Conservation (phyloP, 2,797 vertebrate genomes). For the Lutjanus campechanus region DNA sequence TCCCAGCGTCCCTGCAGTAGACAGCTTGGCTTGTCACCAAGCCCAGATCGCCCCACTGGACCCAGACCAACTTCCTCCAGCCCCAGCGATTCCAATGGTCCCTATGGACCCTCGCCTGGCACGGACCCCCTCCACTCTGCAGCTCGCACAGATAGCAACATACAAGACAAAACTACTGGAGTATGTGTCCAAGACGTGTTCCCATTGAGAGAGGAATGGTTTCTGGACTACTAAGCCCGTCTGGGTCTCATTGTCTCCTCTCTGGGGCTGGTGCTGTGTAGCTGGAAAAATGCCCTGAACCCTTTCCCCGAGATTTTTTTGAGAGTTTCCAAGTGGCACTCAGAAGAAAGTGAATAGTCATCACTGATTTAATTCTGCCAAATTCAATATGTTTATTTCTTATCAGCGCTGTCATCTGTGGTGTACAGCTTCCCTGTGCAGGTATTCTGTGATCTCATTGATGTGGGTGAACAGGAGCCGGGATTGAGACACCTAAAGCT, state of each 20-base stretch:
- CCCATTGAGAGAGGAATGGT: constrained; percentile 77
- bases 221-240: constrained; percentile 77
- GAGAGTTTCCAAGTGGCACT: constrained; percentile 56
- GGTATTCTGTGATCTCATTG: constrained; percentile 71
- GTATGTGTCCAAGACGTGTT: constrained; percentile 80
- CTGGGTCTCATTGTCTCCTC: constrained; percentile 78
- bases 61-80: constrained; percentile 82
- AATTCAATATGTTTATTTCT: constrained; percentile 61
- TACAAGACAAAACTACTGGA: constrained; percentile 84
- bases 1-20: constrained; percentile 87
- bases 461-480: constrained; percentile 66
- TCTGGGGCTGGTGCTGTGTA: constrained; percentile 62
- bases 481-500: constrained; percentile 73
- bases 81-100: constrained; percentile 80
- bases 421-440: constrained; percentile 68
- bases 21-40: constrained; percentile 84
- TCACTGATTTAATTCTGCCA: constrained; percentile 56
- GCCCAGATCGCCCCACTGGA: constrained; percentile 80
- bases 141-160: constrained; percentile 79
- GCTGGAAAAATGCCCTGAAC: constrained; percentile 69
- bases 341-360: constrained; percentile 66
- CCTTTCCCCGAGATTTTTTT: constrained; percentile 36
- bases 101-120: constrained; percentile 83
- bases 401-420: constrained; percentile 78
- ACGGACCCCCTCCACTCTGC: constrained; percentile 75